Base-by-base conservation (phyloP, 2,113 vertebrate species). In the Pimephales promelas region DNA sequence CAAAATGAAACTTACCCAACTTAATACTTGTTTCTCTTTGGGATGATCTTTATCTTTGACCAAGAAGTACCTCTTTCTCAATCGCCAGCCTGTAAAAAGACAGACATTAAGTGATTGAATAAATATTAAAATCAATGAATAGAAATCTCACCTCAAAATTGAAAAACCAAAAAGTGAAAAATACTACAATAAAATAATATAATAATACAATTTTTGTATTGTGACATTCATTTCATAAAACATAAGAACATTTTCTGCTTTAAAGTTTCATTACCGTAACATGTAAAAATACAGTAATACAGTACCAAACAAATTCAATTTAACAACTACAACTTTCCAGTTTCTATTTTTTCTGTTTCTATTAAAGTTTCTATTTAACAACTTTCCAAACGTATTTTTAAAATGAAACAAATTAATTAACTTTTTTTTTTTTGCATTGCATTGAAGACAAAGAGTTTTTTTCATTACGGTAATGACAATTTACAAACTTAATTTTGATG, bases 11-110 rank as follows among this genome's bases (percentile, higher is more conserved):
- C 90, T 92, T 93, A 98, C 98, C 98, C 98, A 99, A 93, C 96
- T 99, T 91, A 99, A 93, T 80, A 97, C 92, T 6, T 97, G 96
- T 3, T 95, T 90, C 76, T 99, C 97, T 91, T 98, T 99, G 87
- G 96, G 95, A 89, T 96, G 97, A 89, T 97, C 98, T 93, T 97
- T 98, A 90, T 96, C 95, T 93, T 96, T 98, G 90, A 99, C 95
- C 83, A 99, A 90, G 87, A 99, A 98, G 86, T 97, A 98, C 86
- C 96, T 96, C 94, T 99, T 99, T 89, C 97, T 95, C 92, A 99
- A 95, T 86, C 98, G 93, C 98, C 98, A 99, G 54, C 98, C 98
- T 99, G 83, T 97, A 80, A 36, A 86, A 88, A 56, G 2, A 79
- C 34, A 73, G 16, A 83, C 24, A 7, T 22, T 31, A 40, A 20